Conservation (phyloP, 2,113 vertebrate species). For the Geothlypis trichas region DNA sequence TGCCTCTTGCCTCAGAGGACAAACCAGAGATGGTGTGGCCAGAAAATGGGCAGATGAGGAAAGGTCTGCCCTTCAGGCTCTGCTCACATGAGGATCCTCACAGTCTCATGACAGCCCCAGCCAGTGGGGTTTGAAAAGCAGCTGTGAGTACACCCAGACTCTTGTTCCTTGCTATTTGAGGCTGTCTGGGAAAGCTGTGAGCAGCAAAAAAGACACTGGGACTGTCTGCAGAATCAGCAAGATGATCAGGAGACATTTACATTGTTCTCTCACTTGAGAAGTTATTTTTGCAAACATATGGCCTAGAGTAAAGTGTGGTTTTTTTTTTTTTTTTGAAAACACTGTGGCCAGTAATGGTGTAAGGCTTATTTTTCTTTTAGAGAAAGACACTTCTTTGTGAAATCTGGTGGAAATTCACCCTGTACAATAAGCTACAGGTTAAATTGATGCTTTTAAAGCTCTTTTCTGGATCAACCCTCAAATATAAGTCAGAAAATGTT, state of each 20-base stretch:
- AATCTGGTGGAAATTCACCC: background rate
- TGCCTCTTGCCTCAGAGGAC: background rate
- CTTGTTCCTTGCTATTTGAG: constrained; percentile 40
- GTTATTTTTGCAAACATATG: constrained; percentile 55
- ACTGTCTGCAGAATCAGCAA: constrained; percentile 60
- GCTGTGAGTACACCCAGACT: constrained; percentile 1
- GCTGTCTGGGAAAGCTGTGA: constrained; percentile 47
- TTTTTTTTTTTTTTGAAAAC: background rate
- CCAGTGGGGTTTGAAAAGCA: constrained; percentile 25
- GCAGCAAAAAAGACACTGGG: constrained; percentile 22
- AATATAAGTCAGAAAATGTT: background rate
- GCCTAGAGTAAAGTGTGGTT: background rate
- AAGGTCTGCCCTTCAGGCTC: background rate
- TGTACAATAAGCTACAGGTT: background rate
- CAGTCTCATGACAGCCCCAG: background rate
- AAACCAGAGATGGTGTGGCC: background rate
- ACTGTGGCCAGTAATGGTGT: background rate
- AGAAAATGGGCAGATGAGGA: background rate
- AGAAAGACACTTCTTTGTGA: background rate
- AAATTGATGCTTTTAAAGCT: background rate
- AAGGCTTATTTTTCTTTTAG: background rate
- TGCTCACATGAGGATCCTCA: background rate
- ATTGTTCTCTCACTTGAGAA: constrained; percentile 21
- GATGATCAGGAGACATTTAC: constrained; percentile 18
- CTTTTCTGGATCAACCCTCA: background rate